phyloP scores from a whole-genome alignment of 2,113 vertebrate species.

The Alligator mississippiensis region DNA sequence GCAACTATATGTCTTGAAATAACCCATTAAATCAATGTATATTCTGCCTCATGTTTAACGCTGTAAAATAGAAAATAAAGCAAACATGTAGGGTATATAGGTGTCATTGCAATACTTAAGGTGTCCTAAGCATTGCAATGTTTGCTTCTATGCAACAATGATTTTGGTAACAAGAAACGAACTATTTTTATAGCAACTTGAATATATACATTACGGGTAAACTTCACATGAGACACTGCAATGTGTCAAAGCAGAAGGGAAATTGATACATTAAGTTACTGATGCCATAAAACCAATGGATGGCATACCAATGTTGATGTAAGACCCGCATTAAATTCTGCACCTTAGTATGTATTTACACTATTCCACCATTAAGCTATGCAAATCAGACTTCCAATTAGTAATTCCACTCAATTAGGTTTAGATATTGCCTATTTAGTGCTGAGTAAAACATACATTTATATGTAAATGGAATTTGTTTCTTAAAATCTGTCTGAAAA shows the following conservation, averaged over 20 bases:
- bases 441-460: constrained; percentile 56
- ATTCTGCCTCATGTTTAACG: not conserved
- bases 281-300: not conserved
- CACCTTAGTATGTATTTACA: not conserved
- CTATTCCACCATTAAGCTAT: constrained; percentile 32
- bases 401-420: not conserved
- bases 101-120: not conserved
- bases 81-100: not conserved
- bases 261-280: accelerated
- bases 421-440: constrained; percentile 38
- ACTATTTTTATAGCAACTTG: not conserved
- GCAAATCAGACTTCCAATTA: constrained; percentile 58
- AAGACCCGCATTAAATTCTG: not conserved
- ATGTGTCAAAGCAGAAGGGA: not conserved
- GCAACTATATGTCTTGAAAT: not conserved
- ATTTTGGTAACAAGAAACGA: not conserved
- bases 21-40: not conserved
- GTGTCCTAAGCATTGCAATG: not conserved
- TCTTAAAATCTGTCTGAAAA: not conserved
- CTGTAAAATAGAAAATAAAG: not conserved
- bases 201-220: not conserved
- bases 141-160: not conserved
- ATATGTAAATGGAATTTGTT: constrained; percentile 42
- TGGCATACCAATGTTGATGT: not conserved
- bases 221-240: not conserved